phyloP scores from a whole-genome alignment of 2,888 invertebrate species.

The Drosophila helvetica region DNA sequence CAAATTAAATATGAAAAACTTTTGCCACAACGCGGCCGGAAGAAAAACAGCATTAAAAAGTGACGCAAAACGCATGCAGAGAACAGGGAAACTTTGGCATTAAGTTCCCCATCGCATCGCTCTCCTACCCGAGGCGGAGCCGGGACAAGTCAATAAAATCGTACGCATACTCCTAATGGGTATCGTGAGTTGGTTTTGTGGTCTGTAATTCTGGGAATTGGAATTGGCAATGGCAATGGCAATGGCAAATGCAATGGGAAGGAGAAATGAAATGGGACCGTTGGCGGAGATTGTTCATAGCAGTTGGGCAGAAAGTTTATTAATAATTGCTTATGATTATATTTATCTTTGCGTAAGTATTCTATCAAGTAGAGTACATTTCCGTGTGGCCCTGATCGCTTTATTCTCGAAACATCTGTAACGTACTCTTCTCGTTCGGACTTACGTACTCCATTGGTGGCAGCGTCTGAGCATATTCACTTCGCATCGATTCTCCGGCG shows the following conservation, averaged over 20 bases:
- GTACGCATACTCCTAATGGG: constrained; percentile 43
- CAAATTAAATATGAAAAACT: constrained; percentile 80
- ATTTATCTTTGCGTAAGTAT: neutral
- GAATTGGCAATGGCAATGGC: neutral
- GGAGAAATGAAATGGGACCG: too few species aligned
- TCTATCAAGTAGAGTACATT: neutral
- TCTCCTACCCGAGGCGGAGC: neutral
- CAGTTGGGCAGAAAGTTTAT: neutral
- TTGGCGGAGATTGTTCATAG: neutral
- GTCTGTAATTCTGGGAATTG: constrained; percentile 1
- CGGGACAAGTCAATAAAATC: constrained; percentile 46
- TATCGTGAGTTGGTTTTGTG: constrained; percentile 22
- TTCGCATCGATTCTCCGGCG: constrained; percentile 5
- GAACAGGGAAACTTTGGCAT: constrained; percentile 59
- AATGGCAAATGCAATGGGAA: neutral
- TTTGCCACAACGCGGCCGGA: constrained; percentile 53
- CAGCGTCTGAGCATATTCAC: neutral
- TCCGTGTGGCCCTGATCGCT: neutral
- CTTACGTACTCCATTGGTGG: neutral
- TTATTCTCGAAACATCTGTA: too few species aligned
- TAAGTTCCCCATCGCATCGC: constrained; percentile 43
- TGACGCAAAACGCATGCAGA: constrained; percentile 61
- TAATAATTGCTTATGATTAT: neutral
- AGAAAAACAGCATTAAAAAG: constrained; percentile 63
- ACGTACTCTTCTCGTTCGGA: neutral